Evolutionary conservation across 2,888 invertebrate species (phyloP), one percentile per base, ranked within the genome.

Genomic region (Gonocerus acuteangulatus): DNA sequence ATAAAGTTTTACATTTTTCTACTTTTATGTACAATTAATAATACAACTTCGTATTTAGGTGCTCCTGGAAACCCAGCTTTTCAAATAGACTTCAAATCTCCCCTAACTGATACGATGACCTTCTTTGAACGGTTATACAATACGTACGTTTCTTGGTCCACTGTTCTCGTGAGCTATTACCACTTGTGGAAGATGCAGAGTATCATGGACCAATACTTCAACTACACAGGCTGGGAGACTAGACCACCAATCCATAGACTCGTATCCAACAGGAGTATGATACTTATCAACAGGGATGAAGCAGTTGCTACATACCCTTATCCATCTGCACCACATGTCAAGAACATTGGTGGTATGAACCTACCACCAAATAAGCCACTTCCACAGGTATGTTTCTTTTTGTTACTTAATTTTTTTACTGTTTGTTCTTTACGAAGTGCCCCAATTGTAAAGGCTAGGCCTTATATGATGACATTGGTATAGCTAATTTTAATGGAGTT

Each of bases 271-370:
- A 45, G 44, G 21, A 22, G 52, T 7, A 34, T 63, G 16, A 47
- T 63, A 18, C 36, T 63, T 6, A 44, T 58, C 34, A 63, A 63
- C 42, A 44, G 58, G 9, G n/a, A n/a, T n/a, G 52, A 63, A 19
- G 39, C 48, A 34, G 27, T 59, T 4, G 44, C 54, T 21, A 59
- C 54, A 0, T 88, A 88, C 71, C 83, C 88, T 0, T 78, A 87
- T 44, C 85, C 90, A 0, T 83, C 85, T 69, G 75, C 89, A 67
- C 87, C 89, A 0, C 88, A 89, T 72, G 86, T 89, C 1, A 87
- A 88, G 74, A 85, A 89, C 4, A 89, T 87, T n/a, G n/a, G n/a
- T 2, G 89, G 89, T 69, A 86, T 90, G 63, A 89, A 90, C 70
- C 89, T 89, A 70, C 84, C 82, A 67, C 80, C 84, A 36, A 76